These are phyloP conservation scores for Stigmatopora nigra DNA, from an alignment of 2,113 vertebrate genomes.

Conservation along the genomic window DNA sequence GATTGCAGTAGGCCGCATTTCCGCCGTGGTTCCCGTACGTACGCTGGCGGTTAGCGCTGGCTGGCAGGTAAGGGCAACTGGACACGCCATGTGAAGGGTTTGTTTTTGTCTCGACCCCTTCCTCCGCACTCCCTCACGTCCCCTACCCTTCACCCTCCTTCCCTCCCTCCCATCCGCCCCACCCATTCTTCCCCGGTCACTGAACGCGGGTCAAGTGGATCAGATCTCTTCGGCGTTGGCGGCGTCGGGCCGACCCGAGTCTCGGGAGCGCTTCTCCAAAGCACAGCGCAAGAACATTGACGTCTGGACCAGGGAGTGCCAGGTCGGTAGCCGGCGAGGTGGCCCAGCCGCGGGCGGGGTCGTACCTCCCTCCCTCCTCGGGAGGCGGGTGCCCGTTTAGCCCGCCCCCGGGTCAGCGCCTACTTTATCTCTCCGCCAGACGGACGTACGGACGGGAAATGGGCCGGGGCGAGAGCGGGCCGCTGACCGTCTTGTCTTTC, in stretches of 20 bases:
- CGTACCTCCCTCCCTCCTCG: neutral
- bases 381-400: neutral
- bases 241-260: conserved; percentile 97
- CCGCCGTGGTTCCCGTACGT: too few relatives aligned
- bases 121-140: conserved; percentile 69
- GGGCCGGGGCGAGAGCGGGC: neutral
- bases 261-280: conserved; percentile 99
- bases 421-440: neutral
- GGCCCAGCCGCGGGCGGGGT: too few relatives aligned
- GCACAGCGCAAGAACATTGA: conserved; percentile 99
- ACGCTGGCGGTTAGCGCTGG: too few relatives aligned
- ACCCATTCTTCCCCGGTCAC: neutral
- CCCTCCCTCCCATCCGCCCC: conserved; percentile 69
- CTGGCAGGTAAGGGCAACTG: neutral
- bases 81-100: conserved; percentile 84
- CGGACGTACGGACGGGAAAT: neutral
- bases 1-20: too few relatives aligned
- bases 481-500: conserved; percentile 31
- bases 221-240: conserved; percentile 98
- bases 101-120: conserved; percentile 86
- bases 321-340: conserved; percentile 79
- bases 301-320: conserved; percentile 98
- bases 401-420: neutral
- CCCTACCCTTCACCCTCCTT: neutral
- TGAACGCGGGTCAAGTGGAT: conserved; percentile 83